A percentile compares a stretch with the other conserved stretches of the same genome.
These are phyloP conservation scores for Oscheius sp. DNA, from an alignment of 1,140 invertebrate species.

Conservation along the genomic window DNA sequence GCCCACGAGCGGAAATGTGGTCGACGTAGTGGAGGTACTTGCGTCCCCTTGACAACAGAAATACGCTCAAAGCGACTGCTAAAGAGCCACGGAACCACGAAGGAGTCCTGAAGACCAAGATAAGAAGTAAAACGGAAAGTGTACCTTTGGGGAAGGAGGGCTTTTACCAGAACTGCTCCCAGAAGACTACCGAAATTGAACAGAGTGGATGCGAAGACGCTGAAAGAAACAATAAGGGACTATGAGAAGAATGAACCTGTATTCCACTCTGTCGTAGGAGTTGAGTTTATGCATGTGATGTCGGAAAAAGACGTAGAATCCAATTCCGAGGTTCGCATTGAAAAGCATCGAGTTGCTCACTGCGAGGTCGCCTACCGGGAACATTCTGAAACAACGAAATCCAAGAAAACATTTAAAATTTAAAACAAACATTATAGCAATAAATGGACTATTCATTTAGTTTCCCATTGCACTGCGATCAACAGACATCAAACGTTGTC, in stretches of 20 bases:
- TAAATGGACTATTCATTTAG: no score
- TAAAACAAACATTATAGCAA: not conserved
- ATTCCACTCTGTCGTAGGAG: slow-evolving; percentile 28
- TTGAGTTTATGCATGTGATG: slow-evolving; percentile 31
- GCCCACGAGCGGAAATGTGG: not conserved
- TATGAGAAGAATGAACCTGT: slow-evolving; percentile 6
- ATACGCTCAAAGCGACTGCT: slow-evolving; percentile 9
- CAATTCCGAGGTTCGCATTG: slow-evolving; percentile 44
- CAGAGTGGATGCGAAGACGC: slow-evolving; percentile 57
- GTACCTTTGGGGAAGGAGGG: slow-evolving; percentile 68
- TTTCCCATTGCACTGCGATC: no score
- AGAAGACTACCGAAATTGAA: slow-evolving; percentile 74
- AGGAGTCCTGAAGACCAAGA: not conserved
- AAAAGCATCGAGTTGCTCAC: slow-evolving; percentile 46
- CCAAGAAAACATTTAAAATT: not conserved
- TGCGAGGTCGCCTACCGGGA: slow-evolving; percentile 43
- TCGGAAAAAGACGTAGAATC: slow-evolving; percentile 43
- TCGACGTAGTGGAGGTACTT: slow-evolving; percentile 25
- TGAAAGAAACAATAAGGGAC: slow-evolving; percentile 18
- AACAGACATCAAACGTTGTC: not conserved
- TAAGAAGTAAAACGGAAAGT: not conserved
- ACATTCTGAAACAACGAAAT: slow-evolving; percentile 31
- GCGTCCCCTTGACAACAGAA: slow-evolving; percentile 7
- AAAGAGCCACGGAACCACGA: slow-evolving; percentile 7
- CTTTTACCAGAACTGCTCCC: slow-evolving; percentile 72